A percentile compares a stretch with the other conserved stretches of the same genome.
Conservation (phyloP, 35 echinoderm and acorn worm genomes). For the Eucidaris tribuloides region DNA sequence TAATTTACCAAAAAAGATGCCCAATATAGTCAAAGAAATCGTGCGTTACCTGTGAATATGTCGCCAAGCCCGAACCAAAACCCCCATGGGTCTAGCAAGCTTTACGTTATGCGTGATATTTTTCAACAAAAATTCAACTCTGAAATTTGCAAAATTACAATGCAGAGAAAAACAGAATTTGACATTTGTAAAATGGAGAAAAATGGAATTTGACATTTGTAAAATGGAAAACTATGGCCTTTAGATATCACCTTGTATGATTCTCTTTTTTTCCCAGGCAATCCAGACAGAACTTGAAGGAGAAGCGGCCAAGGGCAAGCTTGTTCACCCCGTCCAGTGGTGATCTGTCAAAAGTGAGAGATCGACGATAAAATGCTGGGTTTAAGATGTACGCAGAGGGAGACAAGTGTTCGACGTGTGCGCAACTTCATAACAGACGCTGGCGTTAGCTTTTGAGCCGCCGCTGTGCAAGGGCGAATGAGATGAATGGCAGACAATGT, state of each 20-base stretch:
- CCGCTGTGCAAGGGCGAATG: neutral
- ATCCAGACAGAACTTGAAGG: neutral
- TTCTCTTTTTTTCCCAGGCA: neutral
- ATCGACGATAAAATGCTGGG: neutral
- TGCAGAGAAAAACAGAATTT: neutral
- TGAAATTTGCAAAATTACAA: neutral
- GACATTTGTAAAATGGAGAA: neutral
- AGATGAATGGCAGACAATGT: neutral
- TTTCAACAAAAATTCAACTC: neutral
- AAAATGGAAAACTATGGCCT: neutral
- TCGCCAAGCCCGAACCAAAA: too few relatives aligned
- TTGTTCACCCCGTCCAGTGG: conserved; percentile 7
- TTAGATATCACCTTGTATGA: neutral
- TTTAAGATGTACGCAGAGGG: neutral
- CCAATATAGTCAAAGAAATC: too few relatives aligned
- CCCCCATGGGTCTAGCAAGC: too few relatives aligned
- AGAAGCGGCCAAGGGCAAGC: neutral
- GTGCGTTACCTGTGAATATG: too few relatives aligned
- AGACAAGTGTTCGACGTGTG: neutral
- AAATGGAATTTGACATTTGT: neutral
- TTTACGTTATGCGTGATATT: neutral
- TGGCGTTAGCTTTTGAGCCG: neutral
- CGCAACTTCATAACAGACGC: conserved; percentile 4
- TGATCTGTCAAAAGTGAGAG: conserved; percentile 7
- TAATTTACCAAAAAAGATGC: too few relatives aligned